phyloP scores from a whole-genome alignment of 2,113 vertebrate species.

The Erinaceus europaeus region DNA sequence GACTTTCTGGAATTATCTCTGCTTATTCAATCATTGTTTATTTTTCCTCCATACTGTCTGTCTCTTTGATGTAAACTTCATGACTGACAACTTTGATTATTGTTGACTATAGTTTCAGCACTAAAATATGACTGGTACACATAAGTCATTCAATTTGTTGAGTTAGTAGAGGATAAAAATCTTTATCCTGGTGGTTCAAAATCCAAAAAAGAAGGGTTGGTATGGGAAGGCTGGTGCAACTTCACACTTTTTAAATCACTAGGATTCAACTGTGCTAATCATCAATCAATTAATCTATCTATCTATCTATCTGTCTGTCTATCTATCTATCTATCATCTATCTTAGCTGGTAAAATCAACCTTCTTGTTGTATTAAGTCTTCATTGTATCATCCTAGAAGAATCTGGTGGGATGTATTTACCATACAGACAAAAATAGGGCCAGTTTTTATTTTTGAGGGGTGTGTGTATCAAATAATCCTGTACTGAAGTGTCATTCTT shows the following conservation, averaged over 20 bases:
- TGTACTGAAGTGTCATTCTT: too few relatives aligned
- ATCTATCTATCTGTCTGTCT: too few relatives aligned
- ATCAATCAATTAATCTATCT: too few relatives aligned
- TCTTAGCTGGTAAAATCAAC: background rate
- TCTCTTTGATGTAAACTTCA: background rate
- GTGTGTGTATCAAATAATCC: too few relatives aligned
- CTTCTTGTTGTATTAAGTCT: background rate
- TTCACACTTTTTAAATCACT: background rate
- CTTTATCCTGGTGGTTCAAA: background rate
- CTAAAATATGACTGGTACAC: background rate
- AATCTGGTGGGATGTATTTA: background rate
- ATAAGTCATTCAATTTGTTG: background rate
- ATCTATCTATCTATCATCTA: too few relatives aligned
- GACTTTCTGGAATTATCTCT: background rate
- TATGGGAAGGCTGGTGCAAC: background rate
- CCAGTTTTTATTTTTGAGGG: too few relatives aligned
- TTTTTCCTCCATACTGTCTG: background rate
- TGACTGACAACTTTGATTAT: background rate
- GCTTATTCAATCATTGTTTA: background rate
- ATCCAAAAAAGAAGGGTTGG: constrained; percentile 7
- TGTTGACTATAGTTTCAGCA: background rate
- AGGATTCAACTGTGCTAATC: constrained; percentile 3
- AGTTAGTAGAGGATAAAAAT: background rate
- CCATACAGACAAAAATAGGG: background rate
- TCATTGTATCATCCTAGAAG: background rate